phyloP scores from a whole-genome alignment of 1,140 invertebrate species.

The Neodiprion pinetum region DNA sequence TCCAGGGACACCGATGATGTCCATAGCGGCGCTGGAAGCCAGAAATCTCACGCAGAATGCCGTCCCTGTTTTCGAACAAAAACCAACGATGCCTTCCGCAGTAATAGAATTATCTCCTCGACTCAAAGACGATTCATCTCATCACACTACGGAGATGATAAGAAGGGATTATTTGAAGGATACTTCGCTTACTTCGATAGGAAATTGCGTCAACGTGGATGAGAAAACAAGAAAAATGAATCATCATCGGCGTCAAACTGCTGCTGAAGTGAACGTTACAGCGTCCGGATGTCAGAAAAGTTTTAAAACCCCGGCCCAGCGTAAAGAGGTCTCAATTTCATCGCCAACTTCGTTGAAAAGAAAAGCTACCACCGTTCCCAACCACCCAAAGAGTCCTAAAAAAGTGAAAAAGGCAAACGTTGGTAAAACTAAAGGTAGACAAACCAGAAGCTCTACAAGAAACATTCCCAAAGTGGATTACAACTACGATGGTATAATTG shows the following conservation, averaged over 20 bases:
- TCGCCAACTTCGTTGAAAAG: conserved; percentile 25
- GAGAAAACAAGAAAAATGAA: conserved; percentile 28
- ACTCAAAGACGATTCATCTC: background rate
- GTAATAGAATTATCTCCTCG: conserved; percentile 23
- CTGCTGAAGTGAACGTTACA: background rate
- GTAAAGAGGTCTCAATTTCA: conserved; percentile 22
- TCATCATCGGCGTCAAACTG: conserved; percentile 29
- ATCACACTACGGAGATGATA: conserved; percentile 26
- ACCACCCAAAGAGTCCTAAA: conserved; percentile 34
- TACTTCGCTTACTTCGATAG: conserved; percentile 21
- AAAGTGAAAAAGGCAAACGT: conserved; percentile 25
- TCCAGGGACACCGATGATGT: conserved; percentile 45
- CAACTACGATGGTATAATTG: conserved; percentile 43
- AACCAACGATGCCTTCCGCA: background rate
- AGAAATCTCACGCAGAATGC: conserved; percentile 12
- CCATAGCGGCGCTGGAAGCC: conserved; percentile 39
- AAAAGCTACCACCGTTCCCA: conserved; percentile 16
- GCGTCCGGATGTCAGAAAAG: conserved; percentile 19
- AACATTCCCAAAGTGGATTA: conserved; percentile 55
- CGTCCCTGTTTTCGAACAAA: conserved; percentile 4
- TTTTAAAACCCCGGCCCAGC: conserved; percentile 29
- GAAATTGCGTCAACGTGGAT: conserved; percentile 26
- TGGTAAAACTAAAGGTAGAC: conserved; percentile 26
- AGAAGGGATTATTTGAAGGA: conserved; percentile 40
- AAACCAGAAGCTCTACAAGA: conserved; percentile 50